These are phyloP conservation scores for Alouatta palliata DNA, from an alignment of 2,113 vertebrate species.

Conservation along the genomic window DNA sequence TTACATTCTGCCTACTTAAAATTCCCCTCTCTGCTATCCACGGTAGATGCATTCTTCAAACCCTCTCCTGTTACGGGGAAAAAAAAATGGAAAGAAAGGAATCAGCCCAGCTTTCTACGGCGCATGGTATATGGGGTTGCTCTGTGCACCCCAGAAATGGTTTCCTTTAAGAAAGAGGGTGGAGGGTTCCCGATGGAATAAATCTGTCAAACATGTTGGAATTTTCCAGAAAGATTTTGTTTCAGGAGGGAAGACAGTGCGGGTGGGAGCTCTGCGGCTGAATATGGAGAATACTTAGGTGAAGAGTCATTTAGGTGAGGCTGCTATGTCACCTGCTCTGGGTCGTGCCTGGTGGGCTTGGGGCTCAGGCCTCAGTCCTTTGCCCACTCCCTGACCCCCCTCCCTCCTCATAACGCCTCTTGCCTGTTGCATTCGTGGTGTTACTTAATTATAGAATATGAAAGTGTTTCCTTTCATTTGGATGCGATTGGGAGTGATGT, in stretches of 20 bases:
- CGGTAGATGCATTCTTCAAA: slow-evolving; percentile 71
- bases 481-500: slow-evolving; percentile 73
- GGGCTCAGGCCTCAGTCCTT: neutral
- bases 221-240: slow-evolving; percentile 36
- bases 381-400: rapidly evolving
- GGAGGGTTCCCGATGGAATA: neutral
- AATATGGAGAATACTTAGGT: neutral
- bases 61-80: slow-evolving; percentile 26
- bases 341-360: too few species aligned
- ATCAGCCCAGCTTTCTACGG: neutral
- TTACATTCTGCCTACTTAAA: slow-evolving; percentile 78
- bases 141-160: neutral
- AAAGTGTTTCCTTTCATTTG: slow-evolving; percentile 69
- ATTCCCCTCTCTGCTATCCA: slow-evolving; percentile 72
- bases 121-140: neutral
- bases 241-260: neutral
- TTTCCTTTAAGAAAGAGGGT: neutral
- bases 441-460: slow-evolving; percentile 63
- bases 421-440: neutral
- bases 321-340: rapidly evolving
- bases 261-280: rapidly evolving
- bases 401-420: neutral
- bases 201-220: neutral
- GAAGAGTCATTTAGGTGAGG: neutral
- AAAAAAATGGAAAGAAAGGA: neutral